Conservation (phyloP, 1,140 invertebrate species). For the Danaus plexippus region DNA sequence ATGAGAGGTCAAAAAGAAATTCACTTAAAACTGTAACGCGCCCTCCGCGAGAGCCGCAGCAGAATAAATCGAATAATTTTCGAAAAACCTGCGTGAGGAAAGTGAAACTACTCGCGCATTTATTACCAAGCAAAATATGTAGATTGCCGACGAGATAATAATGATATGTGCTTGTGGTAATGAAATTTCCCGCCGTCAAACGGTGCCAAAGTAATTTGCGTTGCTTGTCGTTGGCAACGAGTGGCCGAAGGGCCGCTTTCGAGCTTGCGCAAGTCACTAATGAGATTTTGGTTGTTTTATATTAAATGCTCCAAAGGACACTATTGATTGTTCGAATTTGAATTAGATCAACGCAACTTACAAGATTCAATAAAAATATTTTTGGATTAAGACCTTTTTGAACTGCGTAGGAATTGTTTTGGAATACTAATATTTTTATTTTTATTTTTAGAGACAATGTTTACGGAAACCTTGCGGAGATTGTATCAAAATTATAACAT, state of each 20-base stretch:
- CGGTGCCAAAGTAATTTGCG: conserved; percentile 71
- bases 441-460: no score
- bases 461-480: no score
- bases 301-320: no score
- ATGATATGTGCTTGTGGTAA: conserved; percentile 71
- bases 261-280: conserved; percentile 63
- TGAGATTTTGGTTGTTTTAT: conserved; percentile 46
- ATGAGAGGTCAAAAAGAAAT: conserved; percentile 71
- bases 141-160: conserved; percentile 69
- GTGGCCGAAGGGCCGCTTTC: conserved; percentile 65
- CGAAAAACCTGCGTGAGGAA: conserved; percentile 66
- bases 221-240: conserved; percentile 63
- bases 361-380: no score
- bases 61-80: conserved; percentile 65
- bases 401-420: no score
- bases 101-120: conserved; percentile 67
- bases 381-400: no score
- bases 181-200: conserved; percentile 71
- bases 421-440: no score
- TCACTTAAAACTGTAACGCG: conserved; percentile 69
- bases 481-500: no score
- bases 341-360: no score
- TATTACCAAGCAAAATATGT: conserved; percentile 70
- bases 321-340: no score
- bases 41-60: conserved; percentile 51